phyloP scores from a whole-genome alignment of 2,888 invertebrate species.

The Pseudococcus longispinus region DNA sequence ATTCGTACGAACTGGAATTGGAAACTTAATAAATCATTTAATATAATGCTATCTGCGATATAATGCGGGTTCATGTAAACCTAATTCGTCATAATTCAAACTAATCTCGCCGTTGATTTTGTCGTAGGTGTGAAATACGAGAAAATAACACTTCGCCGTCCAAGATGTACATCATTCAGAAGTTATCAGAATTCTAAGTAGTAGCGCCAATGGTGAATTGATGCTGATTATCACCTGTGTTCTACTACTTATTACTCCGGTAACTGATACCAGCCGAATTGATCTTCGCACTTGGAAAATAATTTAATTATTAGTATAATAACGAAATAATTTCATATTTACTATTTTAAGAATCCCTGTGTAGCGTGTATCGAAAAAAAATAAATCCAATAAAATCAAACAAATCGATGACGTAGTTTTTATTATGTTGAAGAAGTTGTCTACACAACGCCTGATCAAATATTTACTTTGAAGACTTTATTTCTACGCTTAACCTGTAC shows the following conservation, averaged over 20 bases:
- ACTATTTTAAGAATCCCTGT: not conserved
- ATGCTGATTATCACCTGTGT: slow-evolving; percentile 59
- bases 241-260: slow-evolving; percentile 60
- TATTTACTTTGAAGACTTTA: not conserved
- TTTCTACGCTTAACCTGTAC: not conserved
- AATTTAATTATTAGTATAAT: not conserved
- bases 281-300: not conserved
- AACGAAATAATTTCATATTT: not conserved
- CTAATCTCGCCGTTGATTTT: not conserved
- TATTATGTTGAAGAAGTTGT: not conserved
- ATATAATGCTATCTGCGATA: not conserved
- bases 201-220: slow-evolving; percentile 59
- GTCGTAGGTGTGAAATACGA: not conserved
- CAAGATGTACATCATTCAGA: not conserved
- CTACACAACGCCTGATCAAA: not conserved
- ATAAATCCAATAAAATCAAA: not conserved
- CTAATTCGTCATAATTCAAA: not conserved
- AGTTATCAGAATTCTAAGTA: slow-evolving; percentile 59
- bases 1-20: not conserved
- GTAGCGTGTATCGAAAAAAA: not conserved
- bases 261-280: slow-evolving; percentile 2
- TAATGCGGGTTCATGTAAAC: not conserved
- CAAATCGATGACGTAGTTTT: not conserved
- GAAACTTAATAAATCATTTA: not conserved
- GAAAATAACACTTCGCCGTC: not conserved